These are phyloP conservation scores for Euura lappo DNA, from an alignment of 1,140 invertebrate genomes.

Conservation along the genomic window DNA sequence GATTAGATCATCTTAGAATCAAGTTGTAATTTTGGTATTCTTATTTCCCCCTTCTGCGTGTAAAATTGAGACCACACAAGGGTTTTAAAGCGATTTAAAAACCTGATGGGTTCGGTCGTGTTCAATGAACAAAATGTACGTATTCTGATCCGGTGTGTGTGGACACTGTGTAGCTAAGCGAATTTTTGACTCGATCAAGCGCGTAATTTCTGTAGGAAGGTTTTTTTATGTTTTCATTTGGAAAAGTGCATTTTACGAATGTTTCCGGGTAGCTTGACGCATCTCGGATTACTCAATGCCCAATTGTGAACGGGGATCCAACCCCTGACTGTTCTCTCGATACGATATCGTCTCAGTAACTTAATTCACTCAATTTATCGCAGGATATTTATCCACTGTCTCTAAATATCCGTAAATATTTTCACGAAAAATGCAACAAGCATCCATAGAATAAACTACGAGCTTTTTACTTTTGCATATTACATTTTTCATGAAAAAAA, in stretches of 20 bases:
- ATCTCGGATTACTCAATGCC: background rate
- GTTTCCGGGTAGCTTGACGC: background rate
- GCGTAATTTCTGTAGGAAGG: constrained; percentile 27
- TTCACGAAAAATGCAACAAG: no score
- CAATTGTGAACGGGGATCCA: no score
- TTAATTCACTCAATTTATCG: no score
- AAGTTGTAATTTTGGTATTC: no score
- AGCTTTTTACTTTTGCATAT: no score
- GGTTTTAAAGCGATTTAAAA: constrained; percentile 7
- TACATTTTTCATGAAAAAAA: no score
- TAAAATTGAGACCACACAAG: background rate
- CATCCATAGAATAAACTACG: no score
- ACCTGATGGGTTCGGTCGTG: background rate
- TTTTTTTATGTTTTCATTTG: constrained; percentile 39
- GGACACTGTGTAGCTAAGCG: background rate
- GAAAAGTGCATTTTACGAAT: constrained; percentile 32
- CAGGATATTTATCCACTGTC: no score
- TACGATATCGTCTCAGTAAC: no score
- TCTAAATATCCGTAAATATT: no score
- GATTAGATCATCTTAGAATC: no score
- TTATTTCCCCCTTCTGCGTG: background rate
- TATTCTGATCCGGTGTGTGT: background rate
- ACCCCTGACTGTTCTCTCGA: no score
- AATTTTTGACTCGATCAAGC: constrained; percentile 31
- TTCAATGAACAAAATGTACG: background rate